Evolutionary conservation across 2,113 vertebrate genomes (phyloP), one percentile per base, ranked within the genome.

Genomic region (Pyxicephalus adspersus): DNA sequence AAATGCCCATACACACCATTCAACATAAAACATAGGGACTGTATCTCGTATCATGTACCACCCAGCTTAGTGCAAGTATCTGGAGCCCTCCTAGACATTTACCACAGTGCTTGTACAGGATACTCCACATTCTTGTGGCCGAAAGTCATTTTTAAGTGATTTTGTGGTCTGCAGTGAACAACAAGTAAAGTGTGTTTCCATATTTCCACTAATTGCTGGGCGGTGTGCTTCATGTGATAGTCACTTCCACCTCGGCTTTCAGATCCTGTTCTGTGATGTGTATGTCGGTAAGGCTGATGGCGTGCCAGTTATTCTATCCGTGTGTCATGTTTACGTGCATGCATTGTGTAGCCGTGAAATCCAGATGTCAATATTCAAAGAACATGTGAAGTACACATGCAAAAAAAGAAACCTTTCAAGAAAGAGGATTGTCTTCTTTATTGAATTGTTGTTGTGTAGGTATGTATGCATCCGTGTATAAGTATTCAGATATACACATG

Each of bases 41-140:
- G 9, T 31, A 19, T 34, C 22, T 50, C 16, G 22, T 22, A 28
- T 17, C 52, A 26, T 52, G 19, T 73, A n/a, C 58, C 58, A 25
- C 52, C 54, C 70, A 58, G 54, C 31, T 58, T n/a, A 34, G 55
- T 15, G 54, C 28, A 57, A 73, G 70, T 31, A 6, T 18, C 26
- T 55, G 0, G 17, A 38, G 22, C 22, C 8, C 13, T 34, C 26
- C n/a, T 57, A 57, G 15, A 28, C 16, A 31, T 73, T 60, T 38
- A 54, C 71, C 26, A 22, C 58, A 38, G 31, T 52, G 70, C 52
- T 54, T 58, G 71, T 55, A 23, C 20, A 29, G 28, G 28, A 74
- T 58, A 18, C n/a, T 23, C 5, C 29, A 74, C n/a, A 74, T 74
- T 74, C 71, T 74, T 74, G 71, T 74, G 71, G 71, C 20, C 54